Evolutionary conservation across 2,113 vertebrate genomes (phyloP), one percentile per base, ranked within the genome.

Genomic region (Daubentonia madagascariensis): DNA sequence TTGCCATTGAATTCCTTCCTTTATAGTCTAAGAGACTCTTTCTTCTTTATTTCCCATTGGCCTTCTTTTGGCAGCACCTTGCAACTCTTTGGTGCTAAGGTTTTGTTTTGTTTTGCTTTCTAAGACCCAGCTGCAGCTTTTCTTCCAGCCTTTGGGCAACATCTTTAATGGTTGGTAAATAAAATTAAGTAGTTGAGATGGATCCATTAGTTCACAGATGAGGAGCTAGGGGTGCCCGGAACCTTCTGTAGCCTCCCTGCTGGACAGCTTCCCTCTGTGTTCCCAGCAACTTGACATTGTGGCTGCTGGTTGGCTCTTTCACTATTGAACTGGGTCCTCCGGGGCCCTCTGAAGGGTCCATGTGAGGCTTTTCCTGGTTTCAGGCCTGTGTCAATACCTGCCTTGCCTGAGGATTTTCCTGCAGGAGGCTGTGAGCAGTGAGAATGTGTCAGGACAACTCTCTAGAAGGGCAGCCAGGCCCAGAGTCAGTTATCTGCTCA

Each of bases 71-170:
- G 63, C 32, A 91, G 61, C 4, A 52, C 25, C 40, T 87, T 61
- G 40, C 11, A 70, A 17, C 22, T 52, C 52, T 70, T 88, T 45
- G 57, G 32, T 76, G 40, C 75, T 85, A 32, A 76, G 50, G 28
- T 63, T 86, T 85, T 73, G 32, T 28, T 96, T 87, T 84, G 32
- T 14, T 97, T 96, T 91, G 67, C 43, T 92, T 87, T 85, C 68
- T 81, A 35, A 67, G 78, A 88, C 25, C 43, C 5, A 92, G 23
- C 59, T 40, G 23, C 10, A 81, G 45, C n/a, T 81, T 92, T 72
- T 79, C 70, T 67, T 91, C 23, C 23, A 90, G 85, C 13, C 72
- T 92, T 75, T 22, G 70, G 72, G 40, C n/a, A 63, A n/a, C 65
- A 40, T 85, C 78, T 83, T 89, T 85, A 52, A 63, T 43, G 57